Evolutionary conservation across 2,888 invertebrate species (phyloP), one percentile per base, ranked within the genome.

Genomic region (Diarsia dahlii): DNA sequence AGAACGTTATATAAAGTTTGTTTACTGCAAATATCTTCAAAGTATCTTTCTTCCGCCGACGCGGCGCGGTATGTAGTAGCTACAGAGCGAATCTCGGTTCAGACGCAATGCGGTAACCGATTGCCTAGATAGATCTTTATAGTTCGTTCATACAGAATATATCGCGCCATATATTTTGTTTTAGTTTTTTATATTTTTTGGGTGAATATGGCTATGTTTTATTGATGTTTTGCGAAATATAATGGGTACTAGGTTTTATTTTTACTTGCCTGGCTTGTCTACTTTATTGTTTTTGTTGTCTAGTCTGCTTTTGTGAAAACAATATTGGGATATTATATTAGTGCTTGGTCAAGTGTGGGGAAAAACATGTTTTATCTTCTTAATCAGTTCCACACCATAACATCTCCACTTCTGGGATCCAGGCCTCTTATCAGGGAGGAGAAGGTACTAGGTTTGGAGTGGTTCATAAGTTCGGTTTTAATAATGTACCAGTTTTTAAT

Each of bases 81-180:
- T 34, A 9, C n/a, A 46, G 78, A 71, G 58, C 10, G 80, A 80
- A 71, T 82, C 84, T 69, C 65, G 9, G 56, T 66, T 79, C 65
- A 66, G 82, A 81, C 82, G 82, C 82, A 83, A 65, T 83, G 82
- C 82, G 82, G 82, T 71, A 84, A 71, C 68, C 18, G 45, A n/a
- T 20, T 18, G 63, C 46, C 73, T 74, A 62, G 66, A 70, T 50
- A 64, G 34, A n/a, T 50, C 69, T 48, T 39, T 60, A 82, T 69
- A 76, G 28, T 58, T n/a, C 4, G 28, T 76, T 58, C n/a, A 46
- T 75, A 78, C 45, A 75, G 54, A 81, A 74, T 66, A 74, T 75
- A 78, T 45, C 23, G 62, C 39, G 48, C 34, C 28, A 4, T 69
- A 82, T 69, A 82, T 81, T 68, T 39, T 68, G 58, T 76, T 56